These are phyloP conservation scores for Noctua janthe DNA, from an alignment of 2,888 invertebrate species.

Conservation along the genomic window DNA sequence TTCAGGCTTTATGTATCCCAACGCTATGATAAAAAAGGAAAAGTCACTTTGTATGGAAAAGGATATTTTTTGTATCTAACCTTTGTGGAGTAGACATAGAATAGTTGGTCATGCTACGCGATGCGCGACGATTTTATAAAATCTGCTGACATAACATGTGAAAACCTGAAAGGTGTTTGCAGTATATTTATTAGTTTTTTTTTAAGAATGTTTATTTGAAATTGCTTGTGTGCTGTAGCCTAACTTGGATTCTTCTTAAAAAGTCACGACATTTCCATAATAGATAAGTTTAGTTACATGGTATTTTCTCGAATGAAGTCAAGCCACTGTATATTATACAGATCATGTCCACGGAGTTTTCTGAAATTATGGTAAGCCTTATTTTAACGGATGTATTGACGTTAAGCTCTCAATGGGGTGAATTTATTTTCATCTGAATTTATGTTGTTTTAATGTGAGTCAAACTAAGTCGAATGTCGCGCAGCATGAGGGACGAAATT, in stretches of 20 bases:
- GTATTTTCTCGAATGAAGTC: background rate
- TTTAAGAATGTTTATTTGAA: background rate
- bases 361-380: slow-evolving; percentile 22
- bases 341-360: background rate
- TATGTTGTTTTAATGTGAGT: slow-evolving; percentile 27
- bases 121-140: background rate
- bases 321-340: background rate
- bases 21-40: no score
- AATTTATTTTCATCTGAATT: slow-evolving; percentile 35
- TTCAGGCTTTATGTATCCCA: background rate
- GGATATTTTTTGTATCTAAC: no score
- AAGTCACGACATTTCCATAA: background rate
- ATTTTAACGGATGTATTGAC: slow-evolving; percentile 46
- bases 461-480: background rate
- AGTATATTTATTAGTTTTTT: background rate
- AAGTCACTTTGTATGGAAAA: no score
- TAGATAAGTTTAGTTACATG: background rate
- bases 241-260: background rate
- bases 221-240: background rate
- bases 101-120: background rate
- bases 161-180: background rate
- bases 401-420: slow-evolving; percentile 35
- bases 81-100: no score
- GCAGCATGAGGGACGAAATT: background rate
- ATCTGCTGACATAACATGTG: background rate